Evolutionary conservation across 1,140 invertebrate genomes (phyloP).

Genomic region (Popillia japonica): DNA sequence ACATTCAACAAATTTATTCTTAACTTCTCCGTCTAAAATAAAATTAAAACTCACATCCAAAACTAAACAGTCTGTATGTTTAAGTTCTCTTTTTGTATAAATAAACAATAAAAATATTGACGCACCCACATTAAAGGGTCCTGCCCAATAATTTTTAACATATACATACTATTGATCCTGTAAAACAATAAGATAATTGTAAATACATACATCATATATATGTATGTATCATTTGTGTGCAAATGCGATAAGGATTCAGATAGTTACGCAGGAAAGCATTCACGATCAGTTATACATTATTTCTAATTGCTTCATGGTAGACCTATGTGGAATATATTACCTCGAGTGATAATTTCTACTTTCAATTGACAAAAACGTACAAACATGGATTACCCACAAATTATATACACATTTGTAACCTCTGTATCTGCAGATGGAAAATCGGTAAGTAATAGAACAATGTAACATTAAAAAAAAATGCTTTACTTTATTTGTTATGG

Average conservation of each 20-base stretch:
- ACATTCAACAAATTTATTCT: too few species aligned
- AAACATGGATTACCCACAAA: not conserved
- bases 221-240: not conserved
- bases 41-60: too few species aligned
- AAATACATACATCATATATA: conserved; percentile 10
- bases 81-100: too few species aligned
- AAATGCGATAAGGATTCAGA: not conserved
- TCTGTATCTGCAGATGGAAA: not conserved
- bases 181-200: conserved; percentile 21
- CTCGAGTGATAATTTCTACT: not conserved
- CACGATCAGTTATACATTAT: not conserved
- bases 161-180: not conserved
- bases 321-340: not conserved
- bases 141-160: not conserved
- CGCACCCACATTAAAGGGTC: too few species aligned
- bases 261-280: conserved; percentile 5
- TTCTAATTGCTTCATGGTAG: too few species aligned
- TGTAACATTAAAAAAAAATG: too few species aligned
- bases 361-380: not conserved
- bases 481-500: too few species aligned
- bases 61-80: too few species aligned
- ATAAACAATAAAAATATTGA: too few species aligned
- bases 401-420: not conserved
- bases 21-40: too few species aligned
- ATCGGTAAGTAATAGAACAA: not conserved